These are phyloP conservation scores for Heliconius cydno DNA, from an alignment of 2,888 invertebrate species.

Conservation along the genomic window DNA sequence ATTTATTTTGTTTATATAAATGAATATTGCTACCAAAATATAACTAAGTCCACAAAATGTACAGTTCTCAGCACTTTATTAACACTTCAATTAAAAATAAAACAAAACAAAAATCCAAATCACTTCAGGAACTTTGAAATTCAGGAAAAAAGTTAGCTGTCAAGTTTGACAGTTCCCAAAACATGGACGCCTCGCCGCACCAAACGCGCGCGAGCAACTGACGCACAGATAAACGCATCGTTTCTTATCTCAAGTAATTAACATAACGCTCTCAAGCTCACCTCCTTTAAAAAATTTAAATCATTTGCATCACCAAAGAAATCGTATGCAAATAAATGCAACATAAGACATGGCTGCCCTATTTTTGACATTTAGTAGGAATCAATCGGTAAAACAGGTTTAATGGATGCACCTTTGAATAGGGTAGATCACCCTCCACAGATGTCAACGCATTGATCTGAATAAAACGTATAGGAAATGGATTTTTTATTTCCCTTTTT, in stretches of 20 bases:
- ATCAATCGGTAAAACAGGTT: conserved; percentile 82
- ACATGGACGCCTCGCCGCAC: conserved; percentile 65
- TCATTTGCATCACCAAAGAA: conserved; percentile 78
- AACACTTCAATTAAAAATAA: conserved; percentile 6
- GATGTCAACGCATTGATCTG: conserved; percentile 78
- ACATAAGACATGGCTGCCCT: conserved; percentile 59
- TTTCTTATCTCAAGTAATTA: conserved; percentile 76
- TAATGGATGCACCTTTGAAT: conserved; percentile 73
- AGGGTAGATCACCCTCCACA: conserved; percentile 70
- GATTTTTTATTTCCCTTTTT: conserved; percentile 64
- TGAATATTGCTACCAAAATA: background rate
- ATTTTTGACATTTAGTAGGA: conserved; percentile 75
- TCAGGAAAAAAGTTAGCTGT: conserved; percentile 37
- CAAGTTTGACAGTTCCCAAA: conserved; percentile 47
- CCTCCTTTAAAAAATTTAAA: conserved; percentile 60
- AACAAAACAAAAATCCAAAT: background rate
- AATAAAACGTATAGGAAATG: conserved; percentile 69
- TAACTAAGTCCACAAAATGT: background rate
- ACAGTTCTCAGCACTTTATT: conserved; percentile 4
- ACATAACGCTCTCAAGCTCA: conserved; percentile 74
- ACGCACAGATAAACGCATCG: conserved; percentile 69
- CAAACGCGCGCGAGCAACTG: conserved; percentile 79
- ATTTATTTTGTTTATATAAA: conserved; percentile 53
- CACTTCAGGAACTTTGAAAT: background rate
- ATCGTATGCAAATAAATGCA: conserved; percentile 74